Conservation (phyloP, 2,888 invertebrate genomes). For the Ormyrus nitidulus region DNA sequence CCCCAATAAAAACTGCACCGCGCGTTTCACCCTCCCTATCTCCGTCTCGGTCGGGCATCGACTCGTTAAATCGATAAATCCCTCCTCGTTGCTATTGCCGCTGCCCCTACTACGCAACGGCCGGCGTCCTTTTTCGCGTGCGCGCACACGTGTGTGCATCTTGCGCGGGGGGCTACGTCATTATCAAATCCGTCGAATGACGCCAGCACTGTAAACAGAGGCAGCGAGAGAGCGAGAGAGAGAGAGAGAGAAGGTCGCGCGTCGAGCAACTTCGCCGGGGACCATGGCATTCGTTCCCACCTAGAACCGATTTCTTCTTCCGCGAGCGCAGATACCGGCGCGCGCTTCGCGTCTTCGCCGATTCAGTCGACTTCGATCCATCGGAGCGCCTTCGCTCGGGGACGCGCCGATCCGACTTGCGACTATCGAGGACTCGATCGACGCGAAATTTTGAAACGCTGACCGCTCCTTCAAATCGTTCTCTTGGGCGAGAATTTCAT, state of each 20-base stretch:
- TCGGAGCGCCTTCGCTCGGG: conserved; percentile 29
- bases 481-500: too few species aligned
- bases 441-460: too few species aligned
- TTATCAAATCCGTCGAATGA: conserved; percentile 56
- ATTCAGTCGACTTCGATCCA: conserved; percentile 50
- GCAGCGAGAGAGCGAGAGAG: not conserved
- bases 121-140: not conserved
- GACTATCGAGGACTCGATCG: too few species aligned
- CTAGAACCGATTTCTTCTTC: conserved; percentile 51
- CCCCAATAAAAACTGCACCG: too few species aligned
- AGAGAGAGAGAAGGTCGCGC: conserved; percentile 5
- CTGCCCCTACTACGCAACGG: not conserved
- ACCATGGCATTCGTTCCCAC: conserved; percentile 30
- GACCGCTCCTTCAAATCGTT: too few species aligned
- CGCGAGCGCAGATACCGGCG: conserved; percentile 18
- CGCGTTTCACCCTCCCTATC: conserved; percentile 10
- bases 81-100: not conserved
- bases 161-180: conserved; percentile 48
- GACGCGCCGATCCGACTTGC: conserved; percentile 1
- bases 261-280: not conserved
- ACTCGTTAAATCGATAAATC: conserved; percentile 53
- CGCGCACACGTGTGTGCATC: not conserved
- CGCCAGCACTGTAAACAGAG: conserved; percentile 48
- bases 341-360: conserved; percentile 17
- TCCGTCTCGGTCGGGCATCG: not conserved